These are phyloP conservation scores for Agrotis exclamationis DNA, from an alignment of 2,888 invertebrate species.

Conservation along the genomic window DNA sequence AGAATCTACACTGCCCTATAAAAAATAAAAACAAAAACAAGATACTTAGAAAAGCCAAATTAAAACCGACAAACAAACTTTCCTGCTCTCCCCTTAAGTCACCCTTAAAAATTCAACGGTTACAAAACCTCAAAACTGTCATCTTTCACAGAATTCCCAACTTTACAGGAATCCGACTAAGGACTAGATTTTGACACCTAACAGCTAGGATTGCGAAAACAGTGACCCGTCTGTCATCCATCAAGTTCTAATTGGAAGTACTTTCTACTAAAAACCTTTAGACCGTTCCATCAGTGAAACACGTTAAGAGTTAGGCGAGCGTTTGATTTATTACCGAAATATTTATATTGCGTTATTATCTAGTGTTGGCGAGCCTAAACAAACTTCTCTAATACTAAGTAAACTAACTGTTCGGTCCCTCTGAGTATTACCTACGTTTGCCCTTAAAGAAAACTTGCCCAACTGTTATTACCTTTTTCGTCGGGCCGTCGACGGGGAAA, in stretches of 20 bases:
- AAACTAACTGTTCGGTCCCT: constrained; percentile 83
- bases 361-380: constrained; percentile 82
- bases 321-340: constrained; percentile 80
- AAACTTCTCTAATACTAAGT: constrained; percentile 85
- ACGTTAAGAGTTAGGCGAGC: constrained; percentile 36
- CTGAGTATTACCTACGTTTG: constrained; percentile 84
- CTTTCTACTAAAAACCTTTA: constrained; percentile 11
- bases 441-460: constrained; percentile 81
- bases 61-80: background rate
- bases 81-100: background rate
- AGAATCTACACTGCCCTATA: background rate
- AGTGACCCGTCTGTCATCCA: constrained; percentile 30
- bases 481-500: constrained; percentile 72
- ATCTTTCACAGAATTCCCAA: constrained; percentile 5
- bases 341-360: constrained; percentile 86
- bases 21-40: background rate
- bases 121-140: constrained; percentile 12
- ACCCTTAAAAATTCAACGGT: background rate
- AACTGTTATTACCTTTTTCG: constrained; percentile 81
- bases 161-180: constrained; percentile 24
- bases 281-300: constrained; percentile 26
- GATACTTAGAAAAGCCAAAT: background rate
- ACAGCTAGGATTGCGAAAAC: constrained; percentile 9
- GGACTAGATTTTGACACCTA: constrained; percentile 19
- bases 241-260: constrained; percentile 49